A percentile compares a stretch with the other conserved stretches of the same genome.
phyloP scores from a whole-genome alignment of 2,888 invertebrate genomes.

The Eupelmus urozonus region DNA sequence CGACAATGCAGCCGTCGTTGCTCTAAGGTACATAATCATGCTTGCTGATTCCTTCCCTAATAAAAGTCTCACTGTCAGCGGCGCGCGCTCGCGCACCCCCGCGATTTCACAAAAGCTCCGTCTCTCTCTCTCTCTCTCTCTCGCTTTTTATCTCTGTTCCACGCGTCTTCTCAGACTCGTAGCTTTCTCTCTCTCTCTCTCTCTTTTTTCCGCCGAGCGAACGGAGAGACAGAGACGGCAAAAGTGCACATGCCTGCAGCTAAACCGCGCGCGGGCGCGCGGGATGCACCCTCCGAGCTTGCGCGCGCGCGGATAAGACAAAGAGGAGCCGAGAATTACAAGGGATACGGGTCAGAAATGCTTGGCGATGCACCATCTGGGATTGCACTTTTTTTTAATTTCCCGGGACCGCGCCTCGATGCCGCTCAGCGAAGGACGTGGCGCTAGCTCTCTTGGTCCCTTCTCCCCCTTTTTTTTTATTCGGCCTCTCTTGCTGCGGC shows the following conservation, averaged over 20 bases:
- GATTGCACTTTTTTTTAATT: constrained; percentile 75
- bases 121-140: constrained; percentile 58
- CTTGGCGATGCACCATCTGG: constrained; percentile 73
- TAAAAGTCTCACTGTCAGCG: constrained; percentile 69
- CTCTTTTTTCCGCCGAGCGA: constrained; percentile 36
- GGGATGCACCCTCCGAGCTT: constrained; percentile 67
- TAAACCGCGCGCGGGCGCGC: constrained; percentile 50
- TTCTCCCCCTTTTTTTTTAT: constrained; percentile 11
- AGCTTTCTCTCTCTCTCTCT: neutral
- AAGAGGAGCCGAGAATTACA: constrained; percentile 69
- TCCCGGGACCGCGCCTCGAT: constrained; percentile 44
- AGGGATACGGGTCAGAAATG: constrained; percentile 74
- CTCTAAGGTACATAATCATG: constrained; percentile 77
- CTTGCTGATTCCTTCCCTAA: constrained; percentile 77
- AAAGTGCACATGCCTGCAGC: constrained; percentile 67
- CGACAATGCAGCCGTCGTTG: constrained; percentile 59
- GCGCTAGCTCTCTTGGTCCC: neutral
- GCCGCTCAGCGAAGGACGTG: neutral
- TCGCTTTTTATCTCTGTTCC: constrained; percentile 8
- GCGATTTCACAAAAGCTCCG: constrained; percentile 60
- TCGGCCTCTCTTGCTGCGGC: constrained; percentile 19
- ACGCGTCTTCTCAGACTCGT: constrained; percentile 56
- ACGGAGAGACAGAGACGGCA: constrained; percentile 59
- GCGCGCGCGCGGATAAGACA: constrained; percentile 66
- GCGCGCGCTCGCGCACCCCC: constrained; percentile 60